Conservation (phyloP, 2,888 invertebrate species). For the Brenthis daphne region DNA sequence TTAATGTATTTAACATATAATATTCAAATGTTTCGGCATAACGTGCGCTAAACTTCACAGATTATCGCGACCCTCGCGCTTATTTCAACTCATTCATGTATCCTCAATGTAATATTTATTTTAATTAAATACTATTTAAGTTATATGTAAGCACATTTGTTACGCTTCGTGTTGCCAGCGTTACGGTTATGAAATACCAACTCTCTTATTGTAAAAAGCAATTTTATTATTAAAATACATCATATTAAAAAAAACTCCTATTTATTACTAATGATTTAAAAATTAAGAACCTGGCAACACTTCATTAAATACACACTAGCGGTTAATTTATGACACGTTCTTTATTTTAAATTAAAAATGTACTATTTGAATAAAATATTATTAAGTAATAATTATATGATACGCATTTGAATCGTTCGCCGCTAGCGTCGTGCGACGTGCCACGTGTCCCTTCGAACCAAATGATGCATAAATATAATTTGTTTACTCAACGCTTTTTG, state of each 20-base stretch:
- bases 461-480: conserved; percentile 36
- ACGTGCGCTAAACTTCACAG: neutral
- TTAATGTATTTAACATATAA: neutral
- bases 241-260: too few relatives aligned
- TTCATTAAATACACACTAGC: neutral
- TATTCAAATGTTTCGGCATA: neutral
- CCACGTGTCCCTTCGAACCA: conserved; percentile 14
- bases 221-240: too few relatives aligned
- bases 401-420: neutral
- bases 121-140: neutral
- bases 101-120: neutral
- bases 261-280: too few relatives aligned
- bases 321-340: neutral
- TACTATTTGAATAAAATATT: too few relatives aligned
- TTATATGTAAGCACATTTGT: neutral
- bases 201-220: neutral
- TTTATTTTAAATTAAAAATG: neutral
- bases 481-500: conserved; percentile 40
- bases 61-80: neutral
- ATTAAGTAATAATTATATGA: too few relatives aligned
- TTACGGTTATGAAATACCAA: neutral
- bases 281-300: neutral
- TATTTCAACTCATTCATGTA: neutral
- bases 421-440: neutral
- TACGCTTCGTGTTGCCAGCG: too few relatives aligned